Percentiles rank a stretch among this genome's conserved stretches.
Evolutionary conservation across 1,140 invertebrate genomes (phyloP).

Genomic region (Pogonognathellus flavescens): DNA sequence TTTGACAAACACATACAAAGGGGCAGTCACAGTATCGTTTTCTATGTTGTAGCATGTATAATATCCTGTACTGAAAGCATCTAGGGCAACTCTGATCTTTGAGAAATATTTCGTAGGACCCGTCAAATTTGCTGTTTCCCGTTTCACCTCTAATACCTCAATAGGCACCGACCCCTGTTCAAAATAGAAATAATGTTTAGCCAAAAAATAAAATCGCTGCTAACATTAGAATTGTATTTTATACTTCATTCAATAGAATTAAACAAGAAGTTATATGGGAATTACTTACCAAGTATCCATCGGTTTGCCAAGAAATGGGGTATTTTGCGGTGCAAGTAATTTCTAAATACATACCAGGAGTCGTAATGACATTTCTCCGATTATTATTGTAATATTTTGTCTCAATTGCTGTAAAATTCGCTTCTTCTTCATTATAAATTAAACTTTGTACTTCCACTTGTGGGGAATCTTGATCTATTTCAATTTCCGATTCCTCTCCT

Average conservation of each 20-base stretch:
- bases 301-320: conserved; percentile 33
- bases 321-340: conserved; percentile 18
- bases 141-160: neutral
- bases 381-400: conserved; percentile 36
- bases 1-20: conserved; percentile 45
- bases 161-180: conserved; percentile 5
- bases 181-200: conserved; percentile 5
- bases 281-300: conserved; percentile 35
- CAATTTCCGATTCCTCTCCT: neutral
- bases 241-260: too few species aligned
- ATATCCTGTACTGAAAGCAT: conserved; percentile 6
- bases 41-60: neutral
- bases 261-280: neutral
- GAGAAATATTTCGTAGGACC: conserved; percentile 7
- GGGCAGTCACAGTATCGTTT: neutral
- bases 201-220: neutral
- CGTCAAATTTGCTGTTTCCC: conserved; percentile 11
- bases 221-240: too few species aligned
- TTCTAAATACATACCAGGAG: conserved; percentile 14
- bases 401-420: conserved; percentile 24
- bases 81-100: neutral
- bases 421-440: conserved; percentile 23
- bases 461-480: neutral
- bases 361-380: conserved; percentile 17
- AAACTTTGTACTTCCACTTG: conserved; percentile 29